Conservation (phyloP, 2,113 vertebrate genomes). For the Bubo blakistoni region DNA sequence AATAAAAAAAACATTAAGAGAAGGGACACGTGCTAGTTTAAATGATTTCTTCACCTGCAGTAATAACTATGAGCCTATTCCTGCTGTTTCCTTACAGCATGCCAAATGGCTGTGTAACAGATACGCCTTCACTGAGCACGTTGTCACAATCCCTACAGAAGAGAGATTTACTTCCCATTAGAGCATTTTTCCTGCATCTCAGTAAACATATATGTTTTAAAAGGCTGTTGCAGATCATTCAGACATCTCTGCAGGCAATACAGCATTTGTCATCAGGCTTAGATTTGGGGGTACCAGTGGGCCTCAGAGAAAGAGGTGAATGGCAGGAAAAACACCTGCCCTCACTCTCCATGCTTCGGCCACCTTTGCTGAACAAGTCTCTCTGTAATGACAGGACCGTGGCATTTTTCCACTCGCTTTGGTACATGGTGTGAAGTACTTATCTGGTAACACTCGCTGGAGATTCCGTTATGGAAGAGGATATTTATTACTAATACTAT, state of each 20-base stretch:
- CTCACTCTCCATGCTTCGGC: not conserved
- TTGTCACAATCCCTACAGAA: not conserved
- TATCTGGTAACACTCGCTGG: not conserved
- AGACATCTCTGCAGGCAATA: not conserved
- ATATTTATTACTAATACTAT: not conserved
- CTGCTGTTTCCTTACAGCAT: not conserved
- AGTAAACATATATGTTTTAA: not conserved
- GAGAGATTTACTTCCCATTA: not conserved
- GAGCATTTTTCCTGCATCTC: not conserved
- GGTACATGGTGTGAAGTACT: not conserved
- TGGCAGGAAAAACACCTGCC: not conserved
- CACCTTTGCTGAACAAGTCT: not conserved
- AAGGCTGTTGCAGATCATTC: not conserved
- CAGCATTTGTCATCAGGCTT: not conserved
- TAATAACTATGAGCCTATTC: not conserved
- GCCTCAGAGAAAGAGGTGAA: not conserved
- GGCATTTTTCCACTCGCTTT: not conserved
- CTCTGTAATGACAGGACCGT: not conserved
- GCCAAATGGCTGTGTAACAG: not conserved
- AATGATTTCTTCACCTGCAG: not conserved
- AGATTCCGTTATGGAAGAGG: not conserved
- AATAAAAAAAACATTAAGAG: not conserved
- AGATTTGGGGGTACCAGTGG: not conserved
- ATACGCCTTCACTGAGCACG: fast-evolving
- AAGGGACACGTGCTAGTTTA: not conserved